phyloP scores from a whole-genome alignment of 2,113 vertebrate genomes.

The Diglossa brunneiventris region DNA sequence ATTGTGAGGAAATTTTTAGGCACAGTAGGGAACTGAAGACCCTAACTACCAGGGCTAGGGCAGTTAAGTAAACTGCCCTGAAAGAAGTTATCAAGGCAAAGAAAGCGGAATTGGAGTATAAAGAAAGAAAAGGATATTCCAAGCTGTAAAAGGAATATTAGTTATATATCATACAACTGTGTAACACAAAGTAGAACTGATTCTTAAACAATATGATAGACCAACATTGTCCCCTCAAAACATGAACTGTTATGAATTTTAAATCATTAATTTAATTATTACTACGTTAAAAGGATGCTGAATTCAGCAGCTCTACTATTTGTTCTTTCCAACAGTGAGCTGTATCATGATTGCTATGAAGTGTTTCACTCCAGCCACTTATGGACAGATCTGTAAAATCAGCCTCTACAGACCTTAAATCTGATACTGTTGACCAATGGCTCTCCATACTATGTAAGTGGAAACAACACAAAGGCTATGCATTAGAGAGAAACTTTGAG shows the following conservation, averaged over 20 bases:
- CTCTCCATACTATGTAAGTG: background rate
- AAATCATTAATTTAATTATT: background rate
- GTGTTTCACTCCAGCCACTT: background rate
- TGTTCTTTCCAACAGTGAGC: background rate
- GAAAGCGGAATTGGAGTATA: background rate
- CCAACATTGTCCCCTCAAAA: background rate
- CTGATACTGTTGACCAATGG: background rate
- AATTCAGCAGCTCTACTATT: background rate
- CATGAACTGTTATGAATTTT: fast-evolving
- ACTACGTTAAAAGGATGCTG: background rate
- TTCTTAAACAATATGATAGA: background rate
- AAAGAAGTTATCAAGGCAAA: background rate
- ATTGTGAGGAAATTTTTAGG: background rate
- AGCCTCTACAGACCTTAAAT: background rate
- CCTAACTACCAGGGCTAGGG: background rate
- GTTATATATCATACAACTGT: background rate
- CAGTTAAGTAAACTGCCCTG: background rate
- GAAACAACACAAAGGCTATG: background rate
- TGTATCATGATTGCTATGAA: fast-evolving
- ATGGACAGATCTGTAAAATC: background rate
- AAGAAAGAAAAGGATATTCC: background rate
- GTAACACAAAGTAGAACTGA: background rate
- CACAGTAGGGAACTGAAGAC: background rate
- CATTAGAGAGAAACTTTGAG: background rate
- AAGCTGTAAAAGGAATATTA: background rate